These are phyloP conservation scores for Penaeus vannamei DNA, from an alignment of 1,140 invertebrate genomes.

Conservation along the genomic window DNA sequence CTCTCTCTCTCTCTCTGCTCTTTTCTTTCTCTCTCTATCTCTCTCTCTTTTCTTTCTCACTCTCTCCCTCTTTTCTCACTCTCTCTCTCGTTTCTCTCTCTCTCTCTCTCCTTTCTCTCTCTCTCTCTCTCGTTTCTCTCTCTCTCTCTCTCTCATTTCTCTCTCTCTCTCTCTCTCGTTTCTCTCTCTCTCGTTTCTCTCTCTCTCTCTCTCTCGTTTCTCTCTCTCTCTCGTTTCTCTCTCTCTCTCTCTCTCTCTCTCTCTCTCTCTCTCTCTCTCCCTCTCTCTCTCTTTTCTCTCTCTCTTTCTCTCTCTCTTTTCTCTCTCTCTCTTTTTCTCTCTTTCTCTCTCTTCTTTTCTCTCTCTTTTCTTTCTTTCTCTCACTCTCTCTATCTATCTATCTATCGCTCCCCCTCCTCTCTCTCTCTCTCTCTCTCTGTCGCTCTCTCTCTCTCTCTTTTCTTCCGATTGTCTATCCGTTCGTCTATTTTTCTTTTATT, in stretches of 20 bases:
- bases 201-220: neutral
- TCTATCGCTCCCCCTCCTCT: neutral
- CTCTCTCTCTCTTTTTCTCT: too few relatives aligned
- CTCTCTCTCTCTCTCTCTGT: neutral
- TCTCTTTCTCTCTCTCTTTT: neutral
- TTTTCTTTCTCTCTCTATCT: neutral
- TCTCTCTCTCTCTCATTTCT: neutral
- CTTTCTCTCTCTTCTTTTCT: too few relatives aligned
- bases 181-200: neutral
- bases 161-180: neutral
- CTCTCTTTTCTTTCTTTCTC: neutral
- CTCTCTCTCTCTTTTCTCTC: neutral
- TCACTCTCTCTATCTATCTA: neutral
- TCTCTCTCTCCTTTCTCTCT: neutral
- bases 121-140: neutral
- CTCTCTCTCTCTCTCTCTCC: neutral
- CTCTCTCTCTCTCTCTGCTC: neutral
- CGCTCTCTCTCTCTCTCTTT: neutral
- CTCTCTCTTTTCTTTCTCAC: neutral
- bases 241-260: neutral
- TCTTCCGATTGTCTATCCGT: neutral
- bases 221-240: neutral
- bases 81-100: neutral
- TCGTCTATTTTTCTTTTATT: neutral
- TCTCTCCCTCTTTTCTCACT: neutral